phyloP scores from a whole-genome alignment of 1,140 invertebrate genomes.

The Drosophila pachea region DNA sequence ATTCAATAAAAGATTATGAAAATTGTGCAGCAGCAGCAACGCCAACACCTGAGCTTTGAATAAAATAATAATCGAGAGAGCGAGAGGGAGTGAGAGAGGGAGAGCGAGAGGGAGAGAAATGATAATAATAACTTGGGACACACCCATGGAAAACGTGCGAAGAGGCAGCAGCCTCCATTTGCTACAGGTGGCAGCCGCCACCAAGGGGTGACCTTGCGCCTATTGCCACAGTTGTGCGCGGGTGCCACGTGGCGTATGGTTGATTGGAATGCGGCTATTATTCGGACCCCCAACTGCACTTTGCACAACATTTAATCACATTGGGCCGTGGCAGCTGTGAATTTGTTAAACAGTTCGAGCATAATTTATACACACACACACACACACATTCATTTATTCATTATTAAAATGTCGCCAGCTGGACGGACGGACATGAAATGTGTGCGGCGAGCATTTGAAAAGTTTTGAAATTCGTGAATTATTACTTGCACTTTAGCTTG shows the following conservation, averaged over 20 bases:
- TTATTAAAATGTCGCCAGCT: conserved; percentile 72
- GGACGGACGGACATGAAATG: conserved; percentile 23
- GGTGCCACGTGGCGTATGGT: conserved; percentile 43
- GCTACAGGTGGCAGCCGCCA: conserved; percentile 62
- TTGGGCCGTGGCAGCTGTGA: conserved; percentile 62
- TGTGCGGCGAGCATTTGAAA: conserved; percentile 52
- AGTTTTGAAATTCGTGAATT: conserved; percentile 74
- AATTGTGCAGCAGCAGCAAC: conserved; percentile 55
- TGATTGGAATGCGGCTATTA: conserved; percentile 20
- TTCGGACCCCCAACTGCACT: conserved; percentile 49
- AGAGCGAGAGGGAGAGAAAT: too few species aligned
- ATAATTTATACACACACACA: conserved; percentile 70
- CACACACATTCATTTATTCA: conserved; percentile 36
- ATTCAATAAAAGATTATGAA: conserved; percentile 71
- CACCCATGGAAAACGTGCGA: conserved; percentile 50
- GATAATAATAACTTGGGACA: conserved; percentile 34
- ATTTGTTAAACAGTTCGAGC: conserved; percentile 42
- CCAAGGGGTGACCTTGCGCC: conserved; percentile 62
- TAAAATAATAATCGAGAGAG: too few species aligned
- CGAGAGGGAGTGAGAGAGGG: too few species aligned
- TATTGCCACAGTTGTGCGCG: conserved; percentile 49
- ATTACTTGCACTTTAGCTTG: conserved; percentile 77
- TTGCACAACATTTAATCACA: conserved; percentile 76
- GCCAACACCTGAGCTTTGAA: conserved; percentile 35
- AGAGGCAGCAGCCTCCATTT: conserved; percentile 56